Percentiles rank a stretch among this genome's conserved stretches.
phyloP scores from a whole-genome alignment of 2,797 vertebrate species.

The Netta rufina region DNA sequence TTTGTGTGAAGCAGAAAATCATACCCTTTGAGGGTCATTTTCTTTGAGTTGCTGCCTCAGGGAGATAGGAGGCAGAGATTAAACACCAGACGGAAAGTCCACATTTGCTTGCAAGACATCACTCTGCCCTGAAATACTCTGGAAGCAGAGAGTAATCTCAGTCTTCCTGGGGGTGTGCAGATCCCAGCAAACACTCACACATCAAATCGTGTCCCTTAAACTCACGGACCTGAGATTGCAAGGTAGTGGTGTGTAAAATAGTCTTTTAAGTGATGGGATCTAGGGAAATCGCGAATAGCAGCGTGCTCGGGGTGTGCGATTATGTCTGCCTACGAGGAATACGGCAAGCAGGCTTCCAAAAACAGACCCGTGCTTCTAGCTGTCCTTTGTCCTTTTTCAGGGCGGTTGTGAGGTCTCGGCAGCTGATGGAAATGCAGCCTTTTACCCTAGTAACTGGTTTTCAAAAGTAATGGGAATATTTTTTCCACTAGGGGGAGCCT shows the following conservation, averaged over 20 bases:
- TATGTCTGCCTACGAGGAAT: background rate
- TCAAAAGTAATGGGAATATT: background rate
- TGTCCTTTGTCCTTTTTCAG: background rate
- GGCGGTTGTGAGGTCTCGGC: rapidly evolving
- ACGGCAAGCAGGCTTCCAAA: background rate
- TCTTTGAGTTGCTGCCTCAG: slow-evolving; percentile 52
- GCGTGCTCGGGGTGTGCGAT: background rate
- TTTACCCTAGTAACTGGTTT: background rate
- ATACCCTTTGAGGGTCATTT: slow-evolving; percentile 49
- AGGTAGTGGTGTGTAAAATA: rapidly evolving
- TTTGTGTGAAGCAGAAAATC: slow-evolving; percentile 59
- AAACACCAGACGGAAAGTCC: slow-evolving; percentile 11
- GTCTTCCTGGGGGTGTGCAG: background rate
- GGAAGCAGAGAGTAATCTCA: background rate
- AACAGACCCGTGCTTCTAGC: background rate
- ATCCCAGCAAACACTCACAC: background rate
- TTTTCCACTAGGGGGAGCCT: slow-evolving; percentile 77
- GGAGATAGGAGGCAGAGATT: slow-evolving; percentile 45
- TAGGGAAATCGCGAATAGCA: background rate
- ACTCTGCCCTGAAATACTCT: background rate
- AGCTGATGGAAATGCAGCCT: background rate
- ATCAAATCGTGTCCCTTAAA: background rate
- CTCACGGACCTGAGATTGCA: rapidly evolving
- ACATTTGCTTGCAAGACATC: background rate
- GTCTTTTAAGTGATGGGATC: rapidly evolving